Base-by-base conservation (phyloP, 2,113 vertebrate species). In the Nothocercus julius region DNA sequence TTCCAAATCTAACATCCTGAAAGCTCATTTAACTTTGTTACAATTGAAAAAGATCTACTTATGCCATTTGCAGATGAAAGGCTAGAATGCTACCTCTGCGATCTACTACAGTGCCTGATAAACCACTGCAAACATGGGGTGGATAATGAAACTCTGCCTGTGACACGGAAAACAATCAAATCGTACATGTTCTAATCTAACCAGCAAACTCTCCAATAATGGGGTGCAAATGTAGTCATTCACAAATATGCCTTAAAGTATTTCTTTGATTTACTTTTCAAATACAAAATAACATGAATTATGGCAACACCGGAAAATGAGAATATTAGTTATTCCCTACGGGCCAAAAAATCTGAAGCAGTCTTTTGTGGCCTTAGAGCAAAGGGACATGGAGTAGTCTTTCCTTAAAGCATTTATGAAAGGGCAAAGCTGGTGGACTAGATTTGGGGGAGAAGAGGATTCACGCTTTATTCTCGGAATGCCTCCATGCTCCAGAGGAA, bases 181-280 rank as follows among this genome's bases (percentile, higher is more conserved):
- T 49, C 58, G 75, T 54, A 49, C 69, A 90, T 40, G 80, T 21
- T 44, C 21, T 75, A 72, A 90, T 76, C 81, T 87, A 78, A 45
- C 56, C 92, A 74, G 87, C 42, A 67, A 92, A 78, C 70, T 72
- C 83, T 54, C 77, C 82, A 92, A 85, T 89, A 95, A 92, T 64
- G 73, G 36, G 22, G 45, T 90, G 64, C 74, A 90, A 96, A 64
- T 93, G 73, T 94, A 97, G 97, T 95, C 96, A 97, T 63, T 95
- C 93, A 91, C 78, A 81, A 94, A 78, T 72, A 74, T 38, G 85
- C 95, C 90, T 92, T 90, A 79, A 92, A 94, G 87, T 94, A 87
- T 92, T 97, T 95, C 87, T 87, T 97, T 92, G 80, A 95, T 94
- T 96, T 95, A 85, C 64, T 91, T 94, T 94, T 93, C 66, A 66